phyloP scores from a whole-genome alignment of 2,888 invertebrate species.

The Boloria selene region DNA sequence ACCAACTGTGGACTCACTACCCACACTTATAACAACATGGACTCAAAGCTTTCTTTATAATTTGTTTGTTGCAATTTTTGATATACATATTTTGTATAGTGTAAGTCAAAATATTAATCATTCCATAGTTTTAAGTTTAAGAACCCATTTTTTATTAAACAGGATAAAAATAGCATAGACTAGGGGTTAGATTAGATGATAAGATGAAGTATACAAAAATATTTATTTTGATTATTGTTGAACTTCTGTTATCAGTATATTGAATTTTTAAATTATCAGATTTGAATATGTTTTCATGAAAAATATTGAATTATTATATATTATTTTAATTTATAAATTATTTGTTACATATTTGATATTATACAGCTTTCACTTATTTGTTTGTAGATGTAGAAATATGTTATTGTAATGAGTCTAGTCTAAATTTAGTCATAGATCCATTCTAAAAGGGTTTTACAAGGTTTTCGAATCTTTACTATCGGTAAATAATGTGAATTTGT shows the following conservation, averaged over 20 bases:
- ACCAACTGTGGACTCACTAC: slow-evolving; percentile 15
- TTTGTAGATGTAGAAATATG: background rate
- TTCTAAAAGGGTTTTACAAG: slow-evolving; percentile 32
- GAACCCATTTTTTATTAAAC: too few species aligned
- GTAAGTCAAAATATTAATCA: too few species aligned
- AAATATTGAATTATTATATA: too few species aligned
- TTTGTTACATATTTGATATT: background rate
- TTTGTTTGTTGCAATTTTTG: background rate
- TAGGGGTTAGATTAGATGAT: too few species aligned
- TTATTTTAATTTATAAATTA: background rate
- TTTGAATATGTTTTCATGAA: too few species aligned
- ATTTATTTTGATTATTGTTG: too few species aligned
- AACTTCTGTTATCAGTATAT: too few species aligned
- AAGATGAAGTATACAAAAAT: too few species aligned
- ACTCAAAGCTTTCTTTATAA: background rate
- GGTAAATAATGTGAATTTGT: slow-evolving; percentile 24
- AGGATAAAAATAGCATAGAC: too few species aligned
- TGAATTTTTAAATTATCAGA: too few species aligned
- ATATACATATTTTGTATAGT: too few species aligned
- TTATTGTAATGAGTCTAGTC: slow-evolving; percentile 20
- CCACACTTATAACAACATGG: slow-evolving; percentile 25
- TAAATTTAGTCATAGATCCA: slow-evolving; percentile 17
- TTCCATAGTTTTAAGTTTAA: too few species aligned
- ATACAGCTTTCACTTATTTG: background rate
- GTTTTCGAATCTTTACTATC: slow-evolving; percentile 27